A percentile compares a stretch with the other conserved stretches of the same genome.
phyloP scores from a whole-genome alignment of 2,113 vertebrate species.

The Andinoacara biseriatus region DNA sequence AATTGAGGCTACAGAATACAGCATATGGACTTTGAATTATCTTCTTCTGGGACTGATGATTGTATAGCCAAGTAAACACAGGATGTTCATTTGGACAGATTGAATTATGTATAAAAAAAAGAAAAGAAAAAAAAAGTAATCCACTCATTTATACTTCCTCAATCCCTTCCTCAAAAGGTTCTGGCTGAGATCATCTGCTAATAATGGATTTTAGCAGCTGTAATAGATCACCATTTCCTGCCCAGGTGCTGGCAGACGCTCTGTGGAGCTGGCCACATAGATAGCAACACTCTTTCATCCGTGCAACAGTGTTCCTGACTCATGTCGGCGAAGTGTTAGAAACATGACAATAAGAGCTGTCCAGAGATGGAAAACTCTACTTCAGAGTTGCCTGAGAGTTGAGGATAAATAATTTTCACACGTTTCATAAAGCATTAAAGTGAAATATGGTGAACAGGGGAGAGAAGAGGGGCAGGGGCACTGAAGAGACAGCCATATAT shows the following conservation, averaged over 20 bases:
- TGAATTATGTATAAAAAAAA: slow-evolving; percentile 16
- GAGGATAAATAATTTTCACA: slow-evolving; percentile 73
- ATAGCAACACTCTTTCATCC: slow-evolving; percentile 14
- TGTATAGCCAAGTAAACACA: slow-evolving; percentile 23
- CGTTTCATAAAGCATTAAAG: slow-evolving; percentile 47
- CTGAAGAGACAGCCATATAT: slow-evolving; percentile 24
- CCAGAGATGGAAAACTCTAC: slow-evolving; percentile 30
- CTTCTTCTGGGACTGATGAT: slow-evolving; percentile 2
- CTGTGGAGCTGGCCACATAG: background rate
- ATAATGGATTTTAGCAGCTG: slow-evolving; percentile 18
- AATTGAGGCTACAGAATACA: slow-evolving; percentile 6
- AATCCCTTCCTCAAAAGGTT: background rate
- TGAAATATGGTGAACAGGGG: slow-evolving; percentile 59
- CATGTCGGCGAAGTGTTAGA: slow-evolving; percentile 27
- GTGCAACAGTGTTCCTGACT: slow-evolving; percentile 24
- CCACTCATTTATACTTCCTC: slow-evolving; percentile 2
- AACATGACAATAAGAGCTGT: slow-evolving; percentile 30
- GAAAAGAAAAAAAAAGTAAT: background rate
- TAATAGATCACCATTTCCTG: slow-evolving; percentile 41
- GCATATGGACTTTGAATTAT: slow-evolving; percentile 33
- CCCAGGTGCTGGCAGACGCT: background rate
- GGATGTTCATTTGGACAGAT: slow-evolving; percentile 17
- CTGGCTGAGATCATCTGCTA: slow-evolving; percentile 31
- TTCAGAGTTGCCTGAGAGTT: slow-evolving; percentile 7
- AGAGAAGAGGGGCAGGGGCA: slow-evolving; percentile 14